Percentiles rank a stretch among this genome's conserved stretches.
Conservation (phyloP, 2,888 invertebrate genomes). For the Argyresthia albistria region DNA sequence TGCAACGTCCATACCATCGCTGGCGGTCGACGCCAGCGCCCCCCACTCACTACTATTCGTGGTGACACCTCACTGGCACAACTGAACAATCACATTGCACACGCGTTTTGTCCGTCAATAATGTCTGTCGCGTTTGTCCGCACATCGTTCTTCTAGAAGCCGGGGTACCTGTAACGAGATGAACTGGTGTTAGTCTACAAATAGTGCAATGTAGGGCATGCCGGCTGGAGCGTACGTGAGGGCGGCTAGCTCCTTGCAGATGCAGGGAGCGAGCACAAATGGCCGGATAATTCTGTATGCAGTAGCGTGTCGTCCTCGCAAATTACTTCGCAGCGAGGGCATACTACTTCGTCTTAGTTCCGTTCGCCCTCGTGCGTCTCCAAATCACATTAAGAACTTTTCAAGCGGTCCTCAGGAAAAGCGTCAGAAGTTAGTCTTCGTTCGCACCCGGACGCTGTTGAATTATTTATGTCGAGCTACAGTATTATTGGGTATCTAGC, state of each 20-base stretch:
- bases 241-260: neutral
- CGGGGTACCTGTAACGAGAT: constrained; percentile 29
- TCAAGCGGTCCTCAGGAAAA: constrained; percentile 20
- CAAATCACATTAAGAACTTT: constrained; percentile 47
- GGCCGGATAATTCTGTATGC: constrained; percentile 27
- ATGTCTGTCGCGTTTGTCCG: constrained; percentile 16
- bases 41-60: constrained; percentile 58
- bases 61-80: constrained; percentile 48
- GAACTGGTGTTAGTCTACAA: neutral
- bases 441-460: constrained; percentile 18
- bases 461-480: constrained; percentile 35
- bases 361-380: constrained; percentile 16
- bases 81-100: constrained; percentile 39
- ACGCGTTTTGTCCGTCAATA: constrained; percentile 16
- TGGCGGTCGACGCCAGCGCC: constrained; percentile 61
- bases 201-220: neutral
- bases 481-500: constrained; percentile 22
- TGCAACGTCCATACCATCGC: constrained; percentile 67
- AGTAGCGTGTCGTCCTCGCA: constrained; percentile 26
- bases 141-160: constrained; percentile 31
- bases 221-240: neutral
- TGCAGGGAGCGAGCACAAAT: constrained; percentile 15
- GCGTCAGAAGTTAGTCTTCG: constrained; percentile 10
- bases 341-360: constrained; percentile 22
- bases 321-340: constrained; percentile 28